Percentiles rank a stretch among this genome's conserved stretches.
phyloP scores from a whole-genome alignment of 2,113 vertebrate genomes.

The Cyprinodon brontotheroides region DNA sequence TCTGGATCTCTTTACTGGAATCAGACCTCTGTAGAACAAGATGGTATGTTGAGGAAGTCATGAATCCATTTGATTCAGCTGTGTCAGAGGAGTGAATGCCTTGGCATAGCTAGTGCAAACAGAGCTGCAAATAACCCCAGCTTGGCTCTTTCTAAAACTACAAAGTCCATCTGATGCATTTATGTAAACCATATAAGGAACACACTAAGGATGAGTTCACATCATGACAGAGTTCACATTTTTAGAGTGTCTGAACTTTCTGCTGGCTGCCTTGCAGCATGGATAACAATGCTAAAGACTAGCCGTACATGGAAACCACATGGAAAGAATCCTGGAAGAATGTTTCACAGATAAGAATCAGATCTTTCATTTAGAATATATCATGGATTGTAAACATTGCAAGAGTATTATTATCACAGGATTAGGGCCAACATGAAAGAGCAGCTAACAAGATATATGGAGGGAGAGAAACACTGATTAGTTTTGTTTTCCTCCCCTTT shows the following conservation, averaged over 20 bases:
- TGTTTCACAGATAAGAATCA: not conserved
- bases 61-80: not conserved
- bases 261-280: conserved; percentile 11
- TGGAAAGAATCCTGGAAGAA: conserved; percentile 1
- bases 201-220: not conserved
- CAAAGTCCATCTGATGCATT: not conserved
- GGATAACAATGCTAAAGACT: conserved; percentile 1
- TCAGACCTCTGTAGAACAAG: too few species aligned
- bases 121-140: too few species aligned
- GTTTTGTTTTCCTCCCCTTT: not conserved
- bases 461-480: not conserved
- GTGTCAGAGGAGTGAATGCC: not conserved
- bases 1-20: too few species aligned
- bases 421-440: not conserved
- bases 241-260: conserved; percentile 1
- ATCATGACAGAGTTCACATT: not conserved
- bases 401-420: too few species aligned
- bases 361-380: not conserved
- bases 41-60: not conserved
- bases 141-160: too few species aligned
- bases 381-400: not conserved
- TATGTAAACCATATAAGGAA: not conserved
- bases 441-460: not conserved
- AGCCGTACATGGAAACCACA: not conserved
- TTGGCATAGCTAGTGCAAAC: not conserved